Evolutionary conservation across 2,888 invertebrate species (phyloP).

Genomic region (Epistrophe grossulariae): DNA sequence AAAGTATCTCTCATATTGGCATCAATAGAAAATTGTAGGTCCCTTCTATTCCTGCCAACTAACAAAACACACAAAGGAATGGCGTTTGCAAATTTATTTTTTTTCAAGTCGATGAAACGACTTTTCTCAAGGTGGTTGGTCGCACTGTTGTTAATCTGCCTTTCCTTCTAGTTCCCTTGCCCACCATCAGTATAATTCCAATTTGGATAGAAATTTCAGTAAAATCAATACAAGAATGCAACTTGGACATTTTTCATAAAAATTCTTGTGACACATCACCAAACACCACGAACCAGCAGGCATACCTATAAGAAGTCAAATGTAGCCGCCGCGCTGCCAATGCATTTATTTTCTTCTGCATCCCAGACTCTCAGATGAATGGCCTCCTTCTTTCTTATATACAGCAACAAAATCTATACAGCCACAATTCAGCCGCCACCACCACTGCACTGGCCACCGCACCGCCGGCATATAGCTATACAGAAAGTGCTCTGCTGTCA

Average conservation of each 20-base stretch:
- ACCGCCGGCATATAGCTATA: not conserved
- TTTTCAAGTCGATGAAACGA: too few relatives aligned
- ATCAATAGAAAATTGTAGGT: too few relatives aligned
- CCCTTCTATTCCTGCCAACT: too few relatives aligned
- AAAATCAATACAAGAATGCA: slow-evolving; percentile 5
- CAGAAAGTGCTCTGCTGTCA: slow-evolving; percentile 23
- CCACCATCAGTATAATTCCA: not conserved
- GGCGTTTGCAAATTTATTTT: too few relatives aligned
- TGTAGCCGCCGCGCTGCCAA: slow-evolving; percentile 46
- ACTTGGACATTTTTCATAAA: slow-evolving; percentile 17
- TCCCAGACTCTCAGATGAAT: slow-evolving; percentile 51
- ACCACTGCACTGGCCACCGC: not conserved
- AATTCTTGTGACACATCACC: slow-evolving; percentile 37
- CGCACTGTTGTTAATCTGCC: not conserved
- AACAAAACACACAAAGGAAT: too few relatives aligned
- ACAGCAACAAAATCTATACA: not conserved
- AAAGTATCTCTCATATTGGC: too few relatives aligned
- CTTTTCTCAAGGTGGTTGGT: not conserved
- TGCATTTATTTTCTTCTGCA: slow-evolving; percentile 47
- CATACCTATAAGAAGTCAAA: slow-evolving; percentile 51
- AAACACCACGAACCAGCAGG: not conserved
- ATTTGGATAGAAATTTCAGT: slow-evolving; percentile 33
- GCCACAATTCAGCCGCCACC: not conserved
- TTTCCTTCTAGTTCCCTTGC: not conserved
- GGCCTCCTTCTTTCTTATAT: slow-evolving; percentile 37